phyloP scores from a whole-genome alignment of 2,888 invertebrate species.

The Willowsia nigromaculata region DNA sequence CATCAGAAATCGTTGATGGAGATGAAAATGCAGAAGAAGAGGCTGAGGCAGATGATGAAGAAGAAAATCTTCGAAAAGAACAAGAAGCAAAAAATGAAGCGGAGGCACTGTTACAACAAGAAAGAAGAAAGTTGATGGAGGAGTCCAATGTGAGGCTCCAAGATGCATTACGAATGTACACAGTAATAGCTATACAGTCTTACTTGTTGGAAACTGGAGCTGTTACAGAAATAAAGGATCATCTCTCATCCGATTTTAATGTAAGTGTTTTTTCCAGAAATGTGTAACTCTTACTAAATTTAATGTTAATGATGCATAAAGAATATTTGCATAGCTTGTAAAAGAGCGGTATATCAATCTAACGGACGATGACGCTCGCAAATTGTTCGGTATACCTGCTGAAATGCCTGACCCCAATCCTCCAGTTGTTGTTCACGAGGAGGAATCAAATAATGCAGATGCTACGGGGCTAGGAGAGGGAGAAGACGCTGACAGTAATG shows the following conservation, averaged over 20 bases:
- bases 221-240: slow-evolving; percentile 77
- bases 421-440: slow-evolving; percentile 2
- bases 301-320: not conserved
- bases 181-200: slow-evolving; percentile 75
- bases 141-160: slow-evolving; percentile 75
- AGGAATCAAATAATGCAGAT: not conserved
- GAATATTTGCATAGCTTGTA: slow-evolving; percentile 66
- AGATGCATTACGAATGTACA: slow-evolving; percentile 69
- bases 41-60: not conserved
- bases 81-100: not conserved
- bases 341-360: slow-evolving; percentile 76
- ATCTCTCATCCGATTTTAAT: slow-evolving; percentile 74
- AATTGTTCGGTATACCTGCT: slow-evolving; percentile 75
- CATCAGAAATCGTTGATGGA: not conserved
- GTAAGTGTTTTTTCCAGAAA: too few relatives aligned
- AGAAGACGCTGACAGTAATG: not conserved
- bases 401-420: slow-evolving; percentile 74
- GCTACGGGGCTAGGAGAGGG: slow-evolving; percentile 10
- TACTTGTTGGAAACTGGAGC: slow-evolving; percentile 78
- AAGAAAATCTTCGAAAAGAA: slow-evolving; percentile 9
- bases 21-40: slow-evolving; percentile 53
- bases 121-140: slow-evolving; percentile 37
- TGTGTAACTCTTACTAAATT: not conserved
- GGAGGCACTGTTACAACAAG: not conserved
- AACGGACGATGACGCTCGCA: slow-evolving; percentile 73